Conservation (phyloP, 2,113 vertebrate genomes). For the Saguinus imperator region DNA sequence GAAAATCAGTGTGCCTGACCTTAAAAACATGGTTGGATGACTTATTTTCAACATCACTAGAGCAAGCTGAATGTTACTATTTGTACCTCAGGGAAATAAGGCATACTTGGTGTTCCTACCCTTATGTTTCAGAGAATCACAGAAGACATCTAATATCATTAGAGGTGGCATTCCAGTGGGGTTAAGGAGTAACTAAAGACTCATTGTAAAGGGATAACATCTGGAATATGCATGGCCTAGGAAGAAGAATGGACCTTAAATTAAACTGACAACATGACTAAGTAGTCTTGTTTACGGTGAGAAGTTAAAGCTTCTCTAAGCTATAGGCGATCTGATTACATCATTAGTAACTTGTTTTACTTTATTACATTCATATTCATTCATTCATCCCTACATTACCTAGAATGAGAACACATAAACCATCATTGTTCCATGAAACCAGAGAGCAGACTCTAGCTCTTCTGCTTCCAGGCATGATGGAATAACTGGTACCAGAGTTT, state of each 20-base stretch:
- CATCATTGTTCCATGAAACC: background rate
- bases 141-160: background rate
- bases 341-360: background rate
- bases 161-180: background rate
- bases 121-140: background rate
- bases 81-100: background rate
- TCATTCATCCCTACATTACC: background rate
- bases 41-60: background rate
- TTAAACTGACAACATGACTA: background rate
- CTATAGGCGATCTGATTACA: background rate
- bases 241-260: background rate
- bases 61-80: background rate
- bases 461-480: background rate
- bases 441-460: background rate
- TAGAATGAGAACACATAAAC: background rate
- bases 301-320: background rate
- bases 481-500: background rate
- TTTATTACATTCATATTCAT: background rate
- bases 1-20: background rate
- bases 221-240: background rate
- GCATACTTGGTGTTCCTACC: background rate
- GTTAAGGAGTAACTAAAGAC: constrained; percentile 1
- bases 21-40: background rate
- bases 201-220: background rate
- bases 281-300: background rate